These are phyloP conservation scores for Actenoides hombroni DNA, from an alignment of 2,113 vertebrate genomes.

Conservation along the genomic window DNA sequence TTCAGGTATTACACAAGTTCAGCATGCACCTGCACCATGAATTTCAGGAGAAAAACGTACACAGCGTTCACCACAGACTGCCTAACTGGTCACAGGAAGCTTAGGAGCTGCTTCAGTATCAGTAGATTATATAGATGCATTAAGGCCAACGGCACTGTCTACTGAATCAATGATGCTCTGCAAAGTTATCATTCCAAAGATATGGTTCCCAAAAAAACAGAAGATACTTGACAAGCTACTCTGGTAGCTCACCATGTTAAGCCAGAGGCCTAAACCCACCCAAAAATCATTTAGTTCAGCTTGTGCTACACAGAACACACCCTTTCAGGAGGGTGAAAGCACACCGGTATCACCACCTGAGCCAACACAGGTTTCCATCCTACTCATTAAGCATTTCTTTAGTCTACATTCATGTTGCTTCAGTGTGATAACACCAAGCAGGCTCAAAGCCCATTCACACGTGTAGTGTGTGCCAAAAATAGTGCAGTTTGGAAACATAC, in stretches of 20 bases:
- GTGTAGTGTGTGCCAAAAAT: conserved; percentile 69
- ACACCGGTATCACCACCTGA: conserved; percentile 43
- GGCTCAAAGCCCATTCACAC: conserved; percentile 67
- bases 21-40: conserved; percentile 13
- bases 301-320: conserved; percentile 30
- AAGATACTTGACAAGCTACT: conserved; percentile 31
- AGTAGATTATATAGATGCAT: conserved; percentile 33
- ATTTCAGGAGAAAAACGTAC: conserved; percentile 50
- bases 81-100: conserved; percentile 6
- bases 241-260: conserved; percentile 38
- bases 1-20: conserved; percentile 24
- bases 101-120: conserved; percentile 6
- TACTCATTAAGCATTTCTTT: conserved; percentile 33
- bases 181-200: conserved; percentile 2
- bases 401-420: conserved; percentile 23
- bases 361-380: conserved; percentile 23
- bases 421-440: conserved; percentile 63
- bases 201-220: conserved; percentile 22
- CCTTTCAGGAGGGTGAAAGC: conserved; percentile 39
- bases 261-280: conserved; percentile 56
- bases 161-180: conserved; percentile 24
- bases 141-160: conserved; percentile 45
- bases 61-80: conserved; percentile 40
- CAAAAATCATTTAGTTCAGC: conserved; percentile 46
- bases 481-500: conserved; percentile 31